Evolutionary conservation across 2,797 vertebrate species (phyloP), one percentile per base, ranked within the genome.

Genomic region (Galago senegalensis): DNA sequence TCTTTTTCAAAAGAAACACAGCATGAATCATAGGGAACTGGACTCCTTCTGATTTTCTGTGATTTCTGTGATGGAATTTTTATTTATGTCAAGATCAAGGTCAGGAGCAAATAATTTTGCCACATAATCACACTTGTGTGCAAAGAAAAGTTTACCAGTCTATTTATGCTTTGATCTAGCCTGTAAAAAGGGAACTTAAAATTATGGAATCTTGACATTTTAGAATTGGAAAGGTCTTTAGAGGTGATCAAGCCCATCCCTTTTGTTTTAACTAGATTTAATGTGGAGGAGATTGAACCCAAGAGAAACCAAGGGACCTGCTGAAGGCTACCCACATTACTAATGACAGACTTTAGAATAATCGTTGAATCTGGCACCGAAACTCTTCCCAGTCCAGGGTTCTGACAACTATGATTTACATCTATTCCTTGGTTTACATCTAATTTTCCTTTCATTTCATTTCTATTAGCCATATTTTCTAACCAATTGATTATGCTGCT

Each of bases 71-170:
- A 87, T 88, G 81, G 93, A 85, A 93, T 97, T 96, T 96, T 97
- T 96, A 93, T 96, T 97, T 97, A 86, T 95, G 95, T 93, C 96
- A 96, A 91, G 93, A 97, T 97, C 95, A 96, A 94, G 96, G 86
- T 96, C 95, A 97, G 92, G 80, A 89, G 89, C 69, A 91, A 92
- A 93, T 97, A 58, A 96, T 96, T 97, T 94, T 94, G 80, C 79
- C 94, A 67, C 73, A 91, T 89, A 95, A 94, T 94, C 94, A 89
- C 31, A 43, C 77, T 92, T 87, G 56, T 58, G 43, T 89, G 34
- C 85, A 83, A 92, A 89, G 82, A 93, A 81, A 92, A 96, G 92
- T 95, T 95, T 91, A 96, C 82, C 27, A 80, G 27, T 75, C 73
- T 93, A 53, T 85, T 87, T 88, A 75, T 80, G 27, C 37, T 93